Percentiles rank a stretch among this genome's conserved stretches.
These are phyloP conservation scores for Actinostola sp. DNA, from an alignment of 92 coral and sea anemone species.

Conservation along the genomic window DNA sequence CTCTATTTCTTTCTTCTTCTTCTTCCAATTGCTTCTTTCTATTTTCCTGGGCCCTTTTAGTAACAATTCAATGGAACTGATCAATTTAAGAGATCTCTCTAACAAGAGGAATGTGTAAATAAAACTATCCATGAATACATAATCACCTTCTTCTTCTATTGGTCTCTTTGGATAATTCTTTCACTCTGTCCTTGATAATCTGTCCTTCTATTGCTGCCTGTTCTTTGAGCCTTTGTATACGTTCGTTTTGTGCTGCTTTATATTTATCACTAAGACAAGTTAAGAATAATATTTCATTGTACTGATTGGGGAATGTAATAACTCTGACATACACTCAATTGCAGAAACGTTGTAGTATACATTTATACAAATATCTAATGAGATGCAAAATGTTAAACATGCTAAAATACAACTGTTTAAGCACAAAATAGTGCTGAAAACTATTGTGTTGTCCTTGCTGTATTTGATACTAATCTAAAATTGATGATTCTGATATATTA, in stretches of 20 bases:
- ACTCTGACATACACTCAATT: not conserved
- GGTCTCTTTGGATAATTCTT: conserved; percentile 87
- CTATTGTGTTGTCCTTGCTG: too few relatives aligned
- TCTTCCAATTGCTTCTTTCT: conserved; percentile 74
- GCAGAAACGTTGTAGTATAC: too few relatives aligned
- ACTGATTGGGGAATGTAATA: not conserved
- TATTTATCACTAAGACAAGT: conserved; percentile 78
- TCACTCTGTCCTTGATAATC: conserved; percentile 69
- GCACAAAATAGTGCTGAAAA: too few relatives aligned
- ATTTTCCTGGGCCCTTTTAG: conserved; percentile 84
- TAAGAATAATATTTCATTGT: conserved; percentile 33
- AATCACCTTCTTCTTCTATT: conserved; percentile 87
- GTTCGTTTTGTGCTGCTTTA: conserved; percentile 72
- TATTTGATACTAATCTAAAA: too few relatives aligned
- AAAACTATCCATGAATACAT: too few relatives aligned
- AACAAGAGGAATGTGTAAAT: not conserved
- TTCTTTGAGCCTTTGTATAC: conserved; percentile 66
- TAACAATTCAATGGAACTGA: too few relatives aligned
- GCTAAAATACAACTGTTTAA: too few relatives aligned
- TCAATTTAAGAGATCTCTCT: not conserved
- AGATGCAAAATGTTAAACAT: too few relatives aligned
- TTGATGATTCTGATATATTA: too few relatives aligned
- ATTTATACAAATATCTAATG: too few relatives aligned
- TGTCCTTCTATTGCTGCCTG: conserved; percentile 65
- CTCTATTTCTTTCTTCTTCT: conserved; percentile 75